Percentiles rank a stretch among this genome's conserved stretches.
phyloP scores from a whole-genome alignment of 2,113 vertebrate species.

The Chrysochloris asiatica region DNA sequence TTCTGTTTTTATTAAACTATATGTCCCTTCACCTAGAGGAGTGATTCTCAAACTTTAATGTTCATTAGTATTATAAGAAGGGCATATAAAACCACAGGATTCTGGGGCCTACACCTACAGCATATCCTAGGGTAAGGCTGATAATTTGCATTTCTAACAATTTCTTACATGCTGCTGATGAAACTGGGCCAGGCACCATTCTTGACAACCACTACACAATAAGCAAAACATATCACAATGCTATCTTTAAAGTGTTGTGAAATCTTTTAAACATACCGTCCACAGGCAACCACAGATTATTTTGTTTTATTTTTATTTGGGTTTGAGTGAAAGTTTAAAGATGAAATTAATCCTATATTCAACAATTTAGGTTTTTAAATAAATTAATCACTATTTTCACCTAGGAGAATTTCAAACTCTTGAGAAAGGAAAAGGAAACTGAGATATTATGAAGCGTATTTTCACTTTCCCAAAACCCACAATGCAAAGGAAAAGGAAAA shows the following conservation, averaged over 20 bases:
- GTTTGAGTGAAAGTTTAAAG: no score
- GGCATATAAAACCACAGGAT: slow-evolving; percentile 38
- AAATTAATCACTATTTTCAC: slow-evolving; percentile 27
- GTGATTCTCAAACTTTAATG: slow-evolving; percentile 29
- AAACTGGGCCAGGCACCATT: background rate
- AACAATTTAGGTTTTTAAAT: no score
- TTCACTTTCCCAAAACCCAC: slow-evolving; percentile 17
- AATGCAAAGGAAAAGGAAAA: background rate
- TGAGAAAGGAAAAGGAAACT: slow-evolving; percentile 43
- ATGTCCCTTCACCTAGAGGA: slow-evolving; percentile 27
- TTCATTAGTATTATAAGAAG: slow-evolving; percentile 22
- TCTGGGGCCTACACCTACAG: background rate
- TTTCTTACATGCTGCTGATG: background rate
- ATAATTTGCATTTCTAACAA: slow-evolving; percentile 15
- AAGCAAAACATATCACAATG: background rate
- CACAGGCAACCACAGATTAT: no score
- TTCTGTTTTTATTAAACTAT: slow-evolving; percentile 55
- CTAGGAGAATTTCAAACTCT: slow-evolving; percentile 25
- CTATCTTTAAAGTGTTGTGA: background rate
- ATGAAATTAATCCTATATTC: no score
- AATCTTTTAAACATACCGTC: slow-evolving; percentile 29
- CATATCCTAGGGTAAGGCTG: background rate
- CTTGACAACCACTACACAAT: background rate
- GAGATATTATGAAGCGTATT: slow-evolving; percentile 12
- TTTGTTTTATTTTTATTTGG: no score